Base-by-base conservation (phyloP, 2,888 invertebrate species). In the Adineta ricciae region DNA sequence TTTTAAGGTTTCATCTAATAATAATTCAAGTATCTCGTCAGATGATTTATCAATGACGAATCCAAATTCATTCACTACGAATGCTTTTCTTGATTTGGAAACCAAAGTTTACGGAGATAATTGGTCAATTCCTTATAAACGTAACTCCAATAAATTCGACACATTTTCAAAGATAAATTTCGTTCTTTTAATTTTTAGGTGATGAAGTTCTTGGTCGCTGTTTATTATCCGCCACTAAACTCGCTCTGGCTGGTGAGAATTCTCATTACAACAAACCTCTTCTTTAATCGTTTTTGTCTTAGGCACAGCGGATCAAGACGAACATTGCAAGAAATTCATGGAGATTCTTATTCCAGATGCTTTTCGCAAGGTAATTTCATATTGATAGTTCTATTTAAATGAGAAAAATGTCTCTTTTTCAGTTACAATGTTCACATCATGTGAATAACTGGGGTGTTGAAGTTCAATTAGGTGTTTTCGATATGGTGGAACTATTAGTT, bases 181-280 rank as follows among this genome's bases (percentile, higher is more conserved):
- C 46, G 5, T 46, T 46, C 46, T 46, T 46, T 46, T 46, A 46
- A n/a, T 46, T 46, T 46, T 8, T 64, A 64, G 89, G 89, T 86
- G 91, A 91, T 83, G 92, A 92, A 87, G 91, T 91, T 19, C 88
- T 92, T 16, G 91, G 91, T n/a, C 90, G 90, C 87, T 91, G 92
- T 88, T 88, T 92, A 52, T 86, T 90, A 83, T 90, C 91, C 85
- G 89, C 91, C 52, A 89, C 90, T 46, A 88, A 89, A 84, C 88
- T 91, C 32, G 90, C 91, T 52, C 88, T 90, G 87, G 90, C 90
- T 87, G 90, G 91, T 91, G 14, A 27, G 7, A 46, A 11, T 86
- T 84, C 86, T 86, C 14, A 19, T 50, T 83, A 32, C 82, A 46
- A 11, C 24, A 41, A 83, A 56, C 19, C 36, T 85, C 38, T 73